Base-by-base conservation (phyloP, 2,113 vertebrate species). In the Motacilla alba region DNA sequence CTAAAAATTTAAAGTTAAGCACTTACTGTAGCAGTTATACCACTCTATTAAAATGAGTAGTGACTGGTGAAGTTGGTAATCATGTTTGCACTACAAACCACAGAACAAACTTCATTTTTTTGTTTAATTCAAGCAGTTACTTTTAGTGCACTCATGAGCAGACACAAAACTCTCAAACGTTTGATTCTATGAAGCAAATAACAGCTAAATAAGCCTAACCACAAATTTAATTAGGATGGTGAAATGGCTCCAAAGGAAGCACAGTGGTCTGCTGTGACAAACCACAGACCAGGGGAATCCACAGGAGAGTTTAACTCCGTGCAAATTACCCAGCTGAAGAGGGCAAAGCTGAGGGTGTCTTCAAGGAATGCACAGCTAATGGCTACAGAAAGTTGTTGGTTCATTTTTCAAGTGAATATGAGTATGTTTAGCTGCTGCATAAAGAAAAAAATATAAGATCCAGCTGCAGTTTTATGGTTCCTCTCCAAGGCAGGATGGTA, bases 181-280 rank as follows among this genome's bases (percentile, higher is more conserved):
- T 93, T 87, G 92, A 82, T 73, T 86, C 75, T 69, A 16, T 66
- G 91, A 95, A 88, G 62, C 21, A 30, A 96, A 49, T 56, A 87
- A 80, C 56, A 92, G 72, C 82, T 73, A 92, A 94, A 88, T 53
- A 94, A 76, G 27, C 49, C 75, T 80, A 66, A 92, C 67, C 75
- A 79, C 86, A 77, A 59, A 92, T 91, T 93, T 93, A 89, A 95
- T 96, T 95, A 95, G 72, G 26, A 52, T 67, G 59, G 78, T 39
- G 72, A 88, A 86, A 58, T 49, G 47, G 87, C 44, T 95, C 69
- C 72, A 67, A 64, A 91, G 89, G 93, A 96, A 94, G 68, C 62
- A 35, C 77, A 73, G 76, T 82, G 89, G 81, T 96, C 84, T 94
- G 50, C 84, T 88, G 89, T 91, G 95, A 96, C 94, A 91, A 95